phyloP scores from a whole-genome alignment of 2,888 invertebrate genomes.

The Monopis laevigella region DNA sequence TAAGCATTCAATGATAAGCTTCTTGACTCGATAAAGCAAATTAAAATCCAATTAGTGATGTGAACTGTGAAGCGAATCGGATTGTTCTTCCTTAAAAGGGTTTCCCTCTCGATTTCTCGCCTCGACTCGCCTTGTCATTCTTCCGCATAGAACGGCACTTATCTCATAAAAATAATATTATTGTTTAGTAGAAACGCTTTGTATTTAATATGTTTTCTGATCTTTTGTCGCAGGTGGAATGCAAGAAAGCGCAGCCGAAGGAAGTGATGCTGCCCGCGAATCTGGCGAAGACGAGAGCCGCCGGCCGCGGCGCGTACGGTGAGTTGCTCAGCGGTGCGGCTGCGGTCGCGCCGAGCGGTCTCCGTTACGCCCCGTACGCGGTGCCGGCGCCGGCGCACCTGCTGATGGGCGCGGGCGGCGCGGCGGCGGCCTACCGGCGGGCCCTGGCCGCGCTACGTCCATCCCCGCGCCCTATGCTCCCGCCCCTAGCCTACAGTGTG shows the following conservation, averaged over 20 bases:
- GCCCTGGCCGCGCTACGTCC: constrained; percentile 54
- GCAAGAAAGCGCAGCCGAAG: constrained; percentile 99
- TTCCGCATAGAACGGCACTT: neutral
- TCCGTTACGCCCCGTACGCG: constrained; percentile 71
- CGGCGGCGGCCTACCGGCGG: constrained; percentile 48
- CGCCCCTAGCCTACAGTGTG: constrained; percentile 58
- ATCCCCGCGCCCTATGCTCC: constrained; percentile 45
- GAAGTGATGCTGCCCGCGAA: constrained; percentile 99
- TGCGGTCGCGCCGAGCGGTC: constrained; percentile 64
- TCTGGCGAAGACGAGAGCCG: constrained; percentile 94
- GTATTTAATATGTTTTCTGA: neutral
- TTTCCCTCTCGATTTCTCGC: constrained; percentile 50
- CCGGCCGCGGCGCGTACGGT: constrained; percentile 96
- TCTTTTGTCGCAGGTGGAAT: constrained; percentile 89
- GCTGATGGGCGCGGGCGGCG: constrained; percentile 41
- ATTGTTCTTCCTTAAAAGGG: constrained; percentile 56
- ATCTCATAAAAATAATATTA: neutral
- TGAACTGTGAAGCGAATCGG: constrained; percentile 58
- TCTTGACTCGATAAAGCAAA: constrained; percentile 57
- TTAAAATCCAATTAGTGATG: constrained; percentile 63
- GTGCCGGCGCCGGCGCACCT: constrained; percentile 64
- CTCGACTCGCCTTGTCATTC: neutral
- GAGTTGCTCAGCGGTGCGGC: constrained; percentile 89
- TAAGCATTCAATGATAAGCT: constrained; percentile 59
- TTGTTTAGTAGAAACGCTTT: neutral